These are phyloP conservation scores for Toxonevra muliebris DNA, from an alignment of 2,888 invertebrate species.

Conservation along the genomic window DNA sequence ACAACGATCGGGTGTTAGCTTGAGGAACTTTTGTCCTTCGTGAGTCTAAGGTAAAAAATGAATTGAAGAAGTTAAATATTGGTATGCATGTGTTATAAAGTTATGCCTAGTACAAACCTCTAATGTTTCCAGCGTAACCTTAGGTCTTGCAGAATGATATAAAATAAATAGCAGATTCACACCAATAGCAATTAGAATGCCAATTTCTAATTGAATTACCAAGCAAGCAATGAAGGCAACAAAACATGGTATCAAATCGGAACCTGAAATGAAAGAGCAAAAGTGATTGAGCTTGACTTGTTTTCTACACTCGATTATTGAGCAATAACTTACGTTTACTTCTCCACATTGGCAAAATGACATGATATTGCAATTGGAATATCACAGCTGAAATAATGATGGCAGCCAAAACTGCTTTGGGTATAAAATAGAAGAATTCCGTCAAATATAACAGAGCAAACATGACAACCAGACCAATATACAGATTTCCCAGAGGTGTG, in stretches of 20 bases:
- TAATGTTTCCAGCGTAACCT: conserved; percentile 82
- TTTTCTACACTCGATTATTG: no score
- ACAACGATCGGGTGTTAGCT: conserved; percentile 87
- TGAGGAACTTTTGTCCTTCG: conserved; percentile 77
- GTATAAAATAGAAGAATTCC: conserved; percentile 85
- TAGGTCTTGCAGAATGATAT: conserved; percentile 87
- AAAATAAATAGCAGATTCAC: conserved; percentile 85
- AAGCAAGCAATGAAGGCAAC: conserved; percentile 89
- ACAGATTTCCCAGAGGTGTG: conserved; percentile 83
- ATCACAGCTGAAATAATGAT: conserved; percentile 90
- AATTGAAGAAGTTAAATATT: neutral
- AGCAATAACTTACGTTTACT: conserved; percentile 75
- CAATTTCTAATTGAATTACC: conserved; percentile 83
- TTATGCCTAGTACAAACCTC: conserved; percentile 66
- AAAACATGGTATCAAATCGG: conserved; percentile 85
- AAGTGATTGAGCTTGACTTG: neutral
- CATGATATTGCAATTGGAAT: conserved; percentile 86
- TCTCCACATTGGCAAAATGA: conserved; percentile 85
- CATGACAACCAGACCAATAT: conserved; percentile 82
- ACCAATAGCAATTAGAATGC: conserved; percentile 84
- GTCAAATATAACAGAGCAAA: conserved; percentile 84
- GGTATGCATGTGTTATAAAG: neutral
- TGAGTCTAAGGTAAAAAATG: conserved; percentile 65
- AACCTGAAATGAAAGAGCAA: conserved; percentile 69
- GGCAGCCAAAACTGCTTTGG: conserved; percentile 84